These are phyloP conservation scores for Mechanitis messenoides DNA, from an alignment of 2,888 invertebrate species.

Conservation along the genomic window DNA sequence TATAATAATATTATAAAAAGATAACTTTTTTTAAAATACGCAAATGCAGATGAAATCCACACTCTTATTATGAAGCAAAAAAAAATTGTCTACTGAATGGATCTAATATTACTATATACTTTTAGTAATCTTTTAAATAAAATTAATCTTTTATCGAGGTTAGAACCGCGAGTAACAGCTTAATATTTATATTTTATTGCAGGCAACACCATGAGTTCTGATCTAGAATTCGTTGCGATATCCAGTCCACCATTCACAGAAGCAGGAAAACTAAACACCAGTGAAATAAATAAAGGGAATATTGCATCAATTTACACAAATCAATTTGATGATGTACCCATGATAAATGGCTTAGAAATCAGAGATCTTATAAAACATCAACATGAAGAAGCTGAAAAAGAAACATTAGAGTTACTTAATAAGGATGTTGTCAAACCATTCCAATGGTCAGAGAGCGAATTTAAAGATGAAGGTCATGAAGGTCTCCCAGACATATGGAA, in stretches of 20 bases:
- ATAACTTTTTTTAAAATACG: no score
- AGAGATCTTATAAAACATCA: conserved; percentile 59
- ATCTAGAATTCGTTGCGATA: conserved; percentile 52
- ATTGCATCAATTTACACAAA: conserved; percentile 62
- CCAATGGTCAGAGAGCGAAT: conserved; percentile 84
- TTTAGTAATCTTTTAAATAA: no score
- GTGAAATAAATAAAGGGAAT: conserved; percentile 60
- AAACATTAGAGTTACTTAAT: conserved; percentile 51
- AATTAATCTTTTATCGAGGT: no score
- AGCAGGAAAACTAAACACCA: conserved; percentile 37
- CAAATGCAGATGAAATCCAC: no score
- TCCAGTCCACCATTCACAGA: conserved; percentile 62
- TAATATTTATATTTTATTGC: conserved; percentile 20
- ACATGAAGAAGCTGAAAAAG: conserved; percentile 55
- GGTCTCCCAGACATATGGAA: conserved; percentile 86
- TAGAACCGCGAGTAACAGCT: no score
- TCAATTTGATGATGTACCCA: conserved; percentile 58
- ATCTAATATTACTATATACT: no score
- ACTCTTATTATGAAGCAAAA: no score
- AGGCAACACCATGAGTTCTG: conserved; percentile 35
- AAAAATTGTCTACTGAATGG: no score
- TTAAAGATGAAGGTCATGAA: conserved; percentile 77
- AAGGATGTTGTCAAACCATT: conserved; percentile 76
- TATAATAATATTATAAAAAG: conserved; percentile 11
- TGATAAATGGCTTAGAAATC: conserved; percentile 57